phyloP scores from a whole-genome alignment of 2,888 invertebrate genomes.

The Odontothrips loti region DNA sequence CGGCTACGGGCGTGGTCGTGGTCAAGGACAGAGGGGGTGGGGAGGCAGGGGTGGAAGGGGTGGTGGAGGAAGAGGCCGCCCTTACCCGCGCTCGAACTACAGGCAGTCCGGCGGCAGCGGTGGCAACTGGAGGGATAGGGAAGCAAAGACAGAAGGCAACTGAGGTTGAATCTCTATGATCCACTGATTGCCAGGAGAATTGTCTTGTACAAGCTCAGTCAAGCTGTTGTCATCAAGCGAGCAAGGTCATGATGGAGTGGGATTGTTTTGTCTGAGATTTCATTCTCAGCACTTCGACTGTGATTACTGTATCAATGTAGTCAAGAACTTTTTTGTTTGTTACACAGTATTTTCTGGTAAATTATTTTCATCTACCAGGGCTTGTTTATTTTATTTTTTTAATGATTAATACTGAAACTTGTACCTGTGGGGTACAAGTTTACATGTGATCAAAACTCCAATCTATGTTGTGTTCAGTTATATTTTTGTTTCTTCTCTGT shows the following conservation, averaged over 20 bases:
- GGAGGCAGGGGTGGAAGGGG: neutral
- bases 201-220: neutral
- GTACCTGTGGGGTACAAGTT: too few species aligned
- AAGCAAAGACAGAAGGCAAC: neutral
- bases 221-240: too few species aligned
- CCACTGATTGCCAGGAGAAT: too few species aligned
- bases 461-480: too few species aligned
- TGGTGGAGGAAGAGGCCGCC: neutral
- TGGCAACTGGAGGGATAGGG: conserved; percentile 11
- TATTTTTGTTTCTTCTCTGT: too few species aligned
- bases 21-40: neutral
- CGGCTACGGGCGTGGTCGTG: neutral
- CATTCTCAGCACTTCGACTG: neutral
- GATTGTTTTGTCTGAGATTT: neutral
- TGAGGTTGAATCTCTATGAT: neutral
- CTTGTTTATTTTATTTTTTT: too few species aligned
- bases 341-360: too few species aligned
- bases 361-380: too few species aligned
- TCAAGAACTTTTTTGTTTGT: too few species aligned
- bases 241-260: too few species aligned
- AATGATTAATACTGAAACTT: too few species aligned
- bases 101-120: neutral
- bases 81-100: neutral
- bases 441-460: too few species aligned
- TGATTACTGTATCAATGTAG: neutral